A percentile compares a stretch with the other conserved stretches of the same genome.
Evolutionary conservation across 1,140 invertebrate genomes (phyloP).

Genomic region (Drepana arcuata): DNA sequence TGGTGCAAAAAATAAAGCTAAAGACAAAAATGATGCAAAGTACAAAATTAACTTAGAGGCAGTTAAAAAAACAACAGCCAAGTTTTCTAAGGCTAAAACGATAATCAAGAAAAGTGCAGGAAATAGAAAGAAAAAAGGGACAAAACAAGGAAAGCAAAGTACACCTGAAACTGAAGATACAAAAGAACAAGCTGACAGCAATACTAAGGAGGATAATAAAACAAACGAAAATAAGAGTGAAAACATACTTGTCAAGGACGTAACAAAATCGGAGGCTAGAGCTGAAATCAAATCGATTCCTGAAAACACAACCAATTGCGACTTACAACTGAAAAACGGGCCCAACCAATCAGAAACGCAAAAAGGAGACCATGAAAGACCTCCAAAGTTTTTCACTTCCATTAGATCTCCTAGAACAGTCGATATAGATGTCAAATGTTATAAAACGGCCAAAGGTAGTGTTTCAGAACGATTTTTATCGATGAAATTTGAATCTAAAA

Average conservation of each 20-base stretch:
- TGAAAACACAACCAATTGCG: slow-evolving; percentile 5
- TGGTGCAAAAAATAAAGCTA: slow-evolving; percentile 23
- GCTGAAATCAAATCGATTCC: slow-evolving; percentile 2
- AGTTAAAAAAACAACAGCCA: slow-evolving; percentile 32
- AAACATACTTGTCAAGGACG: slow-evolving; percentile 7
- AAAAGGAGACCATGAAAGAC: slow-evolving; percentile 50
- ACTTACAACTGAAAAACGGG: slow-evolving; percentile 7
- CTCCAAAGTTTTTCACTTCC: slow-evolving; percentile 63
- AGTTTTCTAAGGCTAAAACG: slow-evolving; percentile 42
- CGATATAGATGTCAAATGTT: slow-evolving; percentile 62
- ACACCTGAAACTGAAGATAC: slow-evolving; percentile 8
- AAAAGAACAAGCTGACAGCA: slow-evolving; percentile 6
- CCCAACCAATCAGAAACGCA: slow-evolving; percentile 26
- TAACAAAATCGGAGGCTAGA: slow-evolving; percentile 13
- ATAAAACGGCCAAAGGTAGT: slow-evolving; percentile 60
- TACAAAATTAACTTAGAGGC: slow-evolving; percentile 54
- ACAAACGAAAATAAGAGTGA: slow-evolving; percentile 9
- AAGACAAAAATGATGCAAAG: slow-evolving; percentile 42
- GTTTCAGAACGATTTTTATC: slow-evolving; percentile 58
- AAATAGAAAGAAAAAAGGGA: slow-evolving; percentile 9
- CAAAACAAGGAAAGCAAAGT: neutral
- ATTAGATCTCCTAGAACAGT: slow-evolving; percentile 52
- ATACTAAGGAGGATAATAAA: slow-evolving; percentile 10
- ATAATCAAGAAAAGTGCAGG: slow-evolving; percentile 43
- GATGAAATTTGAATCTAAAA: slow-evolving; percentile 53